phyloP scores from a whole-genome alignment of 37 sponge, comb jelly and placozoan genomes.

The Cliona cf. orientalis region DNA sequence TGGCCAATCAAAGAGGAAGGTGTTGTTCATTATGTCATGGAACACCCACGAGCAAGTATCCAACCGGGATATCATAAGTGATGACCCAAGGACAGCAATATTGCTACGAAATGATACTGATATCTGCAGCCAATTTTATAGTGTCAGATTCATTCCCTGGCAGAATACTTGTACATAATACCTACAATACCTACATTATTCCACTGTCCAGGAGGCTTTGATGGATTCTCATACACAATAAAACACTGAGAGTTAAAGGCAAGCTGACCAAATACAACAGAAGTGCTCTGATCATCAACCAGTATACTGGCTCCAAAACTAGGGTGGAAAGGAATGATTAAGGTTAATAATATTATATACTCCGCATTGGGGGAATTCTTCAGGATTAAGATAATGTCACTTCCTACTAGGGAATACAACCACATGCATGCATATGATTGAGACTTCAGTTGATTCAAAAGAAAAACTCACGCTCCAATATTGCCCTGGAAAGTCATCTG shows the following conservation, averaged over 20 bases:
- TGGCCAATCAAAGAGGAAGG: constrained; percentile 44
- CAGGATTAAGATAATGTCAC: no score
- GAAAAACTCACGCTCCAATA: constrained; percentile 44
- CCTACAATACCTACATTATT: constrained; percentile 35
- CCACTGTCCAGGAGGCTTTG: constrained; percentile 46
- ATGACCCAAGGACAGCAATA: constrained; percentile 46
- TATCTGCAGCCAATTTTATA: constrained; percentile 42
- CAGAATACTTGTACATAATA: background rate
- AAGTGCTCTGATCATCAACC: background rate
- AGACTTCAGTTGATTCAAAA: background rate
- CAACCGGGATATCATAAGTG: constrained; percentile 37
- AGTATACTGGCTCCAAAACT: constrained; percentile 57
- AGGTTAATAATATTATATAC: no score
- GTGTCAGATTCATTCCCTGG: background rate
- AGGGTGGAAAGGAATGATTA: background rate
- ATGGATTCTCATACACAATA: constrained; percentile 29
- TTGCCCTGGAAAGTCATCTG: constrained; percentile 43
- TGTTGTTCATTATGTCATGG: constrained; percentile 5
- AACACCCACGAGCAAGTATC: constrained; percentile 44
- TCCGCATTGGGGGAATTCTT: no score
- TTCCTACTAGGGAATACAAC: no score
- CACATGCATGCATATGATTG: background rate
- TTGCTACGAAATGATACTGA: constrained; percentile 39
- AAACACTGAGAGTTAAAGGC: constrained; percentile 47
- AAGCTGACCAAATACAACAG: constrained; percentile 10